Conservation (phyloP, 1,140 invertebrate genomes). For the Brachionus asplanchnoidis region DNA sequence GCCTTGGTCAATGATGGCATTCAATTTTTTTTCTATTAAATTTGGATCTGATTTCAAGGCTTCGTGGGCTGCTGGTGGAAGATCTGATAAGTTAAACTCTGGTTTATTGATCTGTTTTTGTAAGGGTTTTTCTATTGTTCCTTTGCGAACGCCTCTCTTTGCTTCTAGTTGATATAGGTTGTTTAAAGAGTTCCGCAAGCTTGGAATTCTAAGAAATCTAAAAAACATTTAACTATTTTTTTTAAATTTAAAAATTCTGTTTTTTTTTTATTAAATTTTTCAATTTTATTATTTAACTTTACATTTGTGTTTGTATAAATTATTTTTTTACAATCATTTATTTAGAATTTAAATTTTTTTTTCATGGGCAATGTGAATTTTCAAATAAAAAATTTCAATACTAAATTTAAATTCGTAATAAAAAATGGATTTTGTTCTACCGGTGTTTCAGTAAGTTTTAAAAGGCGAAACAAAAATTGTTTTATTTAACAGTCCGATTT, state of each 20-base stretch:
- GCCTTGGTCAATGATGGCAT: too few species aligned
- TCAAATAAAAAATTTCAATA: too few species aligned
- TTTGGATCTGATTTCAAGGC: background rate
- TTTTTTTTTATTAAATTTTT: background rate
- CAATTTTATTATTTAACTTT: background rate
- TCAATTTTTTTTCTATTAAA: background rate
- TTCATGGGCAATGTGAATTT: too few species aligned
- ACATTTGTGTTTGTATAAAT: background rate
- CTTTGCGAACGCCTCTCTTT: background rate
- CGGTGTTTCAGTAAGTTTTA: too few species aligned
- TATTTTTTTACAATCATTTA: too few species aligned
- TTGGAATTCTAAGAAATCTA: background rate
- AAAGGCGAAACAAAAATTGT: too few species aligned
- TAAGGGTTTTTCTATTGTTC: background rate
- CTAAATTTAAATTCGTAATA: too few species aligned
- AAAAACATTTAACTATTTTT: constrained; percentile 17
- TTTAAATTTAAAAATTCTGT: background rate
- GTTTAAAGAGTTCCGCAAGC: background rate
- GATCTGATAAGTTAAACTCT: background rate
- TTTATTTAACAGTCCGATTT: too few species aligned
- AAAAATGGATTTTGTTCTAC: too few species aligned
- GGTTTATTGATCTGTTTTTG: background rate
- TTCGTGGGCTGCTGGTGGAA: background rate
- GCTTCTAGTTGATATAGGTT: background rate
- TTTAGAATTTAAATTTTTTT: too few species aligned